These are phyloP conservation scores for Penaeus monodon DNA, from an alignment of 2,888 invertebrate genomes.

Conservation along the genomic window DNA sequence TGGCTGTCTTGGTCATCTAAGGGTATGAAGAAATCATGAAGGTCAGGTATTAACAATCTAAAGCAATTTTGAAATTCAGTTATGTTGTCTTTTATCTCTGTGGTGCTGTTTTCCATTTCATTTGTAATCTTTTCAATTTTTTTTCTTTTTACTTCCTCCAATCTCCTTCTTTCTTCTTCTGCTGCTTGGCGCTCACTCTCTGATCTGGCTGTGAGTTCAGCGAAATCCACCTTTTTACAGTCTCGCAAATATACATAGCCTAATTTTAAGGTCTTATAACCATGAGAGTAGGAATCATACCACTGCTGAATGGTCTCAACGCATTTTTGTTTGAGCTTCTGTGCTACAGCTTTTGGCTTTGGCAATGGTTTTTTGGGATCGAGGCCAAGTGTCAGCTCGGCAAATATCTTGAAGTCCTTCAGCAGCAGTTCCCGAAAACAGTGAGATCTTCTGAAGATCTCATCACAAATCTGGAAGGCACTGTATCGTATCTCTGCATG, in stretches of 20 bases:
- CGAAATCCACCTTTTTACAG: constrained; percentile 71
- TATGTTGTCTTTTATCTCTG: constrained; percentile 68
- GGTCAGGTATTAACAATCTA: constrained; percentile 69
- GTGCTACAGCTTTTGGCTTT: constrained; percentile 71
- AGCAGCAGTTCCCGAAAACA: constrained; percentile 72
- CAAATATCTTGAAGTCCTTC: constrained; percentile 67
- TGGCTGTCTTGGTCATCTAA: constrained; percentile 32
- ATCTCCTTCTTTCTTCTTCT: constrained; percentile 68
- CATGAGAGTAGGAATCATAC: constrained; percentile 71
- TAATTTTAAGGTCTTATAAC: constrained; percentile 71
- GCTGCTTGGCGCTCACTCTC: constrained; percentile 68
- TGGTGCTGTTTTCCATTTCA: constrained; percentile 68
- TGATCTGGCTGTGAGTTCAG: constrained; percentile 68
- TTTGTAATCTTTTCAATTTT: constrained; percentile 68
- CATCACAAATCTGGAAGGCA: constrained; percentile 73
- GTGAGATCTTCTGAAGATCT: constrained; percentile 73
- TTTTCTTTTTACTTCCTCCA: constrained; percentile 67
- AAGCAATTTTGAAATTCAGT: constrained; percentile 70
- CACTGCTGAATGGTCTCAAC: constrained; percentile 72
- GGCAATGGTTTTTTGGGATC: constrained; percentile 72
- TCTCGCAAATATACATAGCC: constrained; percentile 71
- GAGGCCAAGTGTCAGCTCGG: constrained; percentile 63
- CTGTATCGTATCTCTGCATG: constrained; percentile 74
- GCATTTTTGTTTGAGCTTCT: constrained; percentile 70
- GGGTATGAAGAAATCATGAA: constrained; percentile 66